These are phyloP conservation scores for Linyphia triangularis DNA, from an alignment of 2,888 invertebrate species.

Conservation along the genomic window DNA sequence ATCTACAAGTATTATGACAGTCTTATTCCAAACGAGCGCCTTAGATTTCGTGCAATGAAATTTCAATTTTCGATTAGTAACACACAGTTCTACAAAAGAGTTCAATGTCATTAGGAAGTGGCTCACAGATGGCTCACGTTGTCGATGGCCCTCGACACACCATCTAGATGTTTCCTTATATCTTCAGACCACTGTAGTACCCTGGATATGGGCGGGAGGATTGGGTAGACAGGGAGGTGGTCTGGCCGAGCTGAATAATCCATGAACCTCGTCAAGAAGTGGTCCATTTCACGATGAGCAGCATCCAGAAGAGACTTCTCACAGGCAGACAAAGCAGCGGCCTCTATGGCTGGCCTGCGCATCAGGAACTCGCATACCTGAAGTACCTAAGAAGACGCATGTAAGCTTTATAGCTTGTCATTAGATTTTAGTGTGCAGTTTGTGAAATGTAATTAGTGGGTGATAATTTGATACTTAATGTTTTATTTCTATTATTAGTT, in stretches of 20 bases:
- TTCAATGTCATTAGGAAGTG: too few relatives aligned
- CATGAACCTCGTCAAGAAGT: slow-evolving; percentile 16
- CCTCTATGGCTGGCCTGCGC: slow-evolving; percentile 29
- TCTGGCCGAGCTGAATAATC: slow-evolving; percentile 10
- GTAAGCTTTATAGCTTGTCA: too few relatives aligned
- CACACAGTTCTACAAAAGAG: too few relatives aligned
- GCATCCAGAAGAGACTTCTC: slow-evolving; percentile 29
- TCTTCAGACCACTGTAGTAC: slow-evolving; percentile 58
- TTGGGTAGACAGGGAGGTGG: slow-evolving; percentile 33
- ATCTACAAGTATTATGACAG: too few relatives aligned
- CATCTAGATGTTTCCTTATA: slow-evolving; percentile 12
- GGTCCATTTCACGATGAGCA: slow-evolving; percentile 36
- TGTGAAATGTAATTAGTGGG: too few relatives aligned
- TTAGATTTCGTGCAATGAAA: too few relatives aligned
- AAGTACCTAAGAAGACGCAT: slow-evolving; percentile 30
- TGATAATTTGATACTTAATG: too few relatives aligned
- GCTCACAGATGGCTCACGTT: slow-evolving; percentile 63
- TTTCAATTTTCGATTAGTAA: too few relatives aligned
- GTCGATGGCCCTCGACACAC: slow-evolving; percentile 23
- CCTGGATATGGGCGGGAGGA: slow-evolving; percentile 36
- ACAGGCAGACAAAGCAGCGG: slow-evolving; percentile 36
- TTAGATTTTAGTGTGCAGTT: too few relatives aligned
- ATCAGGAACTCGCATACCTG: slow-evolving; percentile 62
- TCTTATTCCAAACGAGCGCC: too few relatives aligned
- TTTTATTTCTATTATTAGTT: too few relatives aligned